Percentiles rank a stretch among this genome's conserved stretches.
These are phyloP conservation scores for Noctua janthe DNA, from an alignment of 2,888 invertebrate species.

Conservation along the genomic window DNA sequence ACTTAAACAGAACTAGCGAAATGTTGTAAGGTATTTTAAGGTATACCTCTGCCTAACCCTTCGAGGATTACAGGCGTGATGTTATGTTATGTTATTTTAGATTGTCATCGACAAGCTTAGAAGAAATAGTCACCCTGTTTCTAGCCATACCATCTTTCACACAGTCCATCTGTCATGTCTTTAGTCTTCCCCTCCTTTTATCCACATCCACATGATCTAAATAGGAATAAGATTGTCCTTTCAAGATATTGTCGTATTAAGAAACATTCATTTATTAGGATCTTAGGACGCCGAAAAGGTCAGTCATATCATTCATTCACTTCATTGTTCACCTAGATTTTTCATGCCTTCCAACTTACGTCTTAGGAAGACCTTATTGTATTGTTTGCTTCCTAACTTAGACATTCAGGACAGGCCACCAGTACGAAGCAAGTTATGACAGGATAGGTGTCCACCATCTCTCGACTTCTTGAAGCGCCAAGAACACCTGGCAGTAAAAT, in stretches of 20 bases:
- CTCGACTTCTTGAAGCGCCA: too few relatives aligned
- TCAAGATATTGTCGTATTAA: not conserved
- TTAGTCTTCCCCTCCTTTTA: not conserved
- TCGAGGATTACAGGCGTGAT: too few relatives aligned
- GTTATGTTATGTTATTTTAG: too few relatives aligned
- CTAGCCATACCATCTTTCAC: not conserved
- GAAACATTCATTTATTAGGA: slow-evolving; percentile 14
- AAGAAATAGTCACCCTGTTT: not conserved
- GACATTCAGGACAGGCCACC: too few relatives aligned
- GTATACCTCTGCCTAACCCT: too few relatives aligned
- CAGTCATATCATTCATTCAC: slow-evolving; percentile 11
- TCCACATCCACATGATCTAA: not conserved
- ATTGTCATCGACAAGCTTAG: not conserved
- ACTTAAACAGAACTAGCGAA: too few relatives aligned
- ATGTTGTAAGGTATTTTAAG: too few relatives aligned
- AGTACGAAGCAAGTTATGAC: too few relatives aligned
- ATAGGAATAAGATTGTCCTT: slow-evolving; percentile 12
- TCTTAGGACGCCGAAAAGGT: slow-evolving; percentile 7
- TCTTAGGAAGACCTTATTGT: not conserved
- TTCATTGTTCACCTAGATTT: not conserved
- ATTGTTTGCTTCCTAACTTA: not conserved
- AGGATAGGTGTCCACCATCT: too few relatives aligned
- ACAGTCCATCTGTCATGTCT: not conserved
- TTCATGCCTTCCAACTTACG: not conserved
- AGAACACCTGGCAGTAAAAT: too few relatives aligned